Conservation (phyloP, 2,888 invertebrate species). For the Drosophila prostipennis region DNA sequence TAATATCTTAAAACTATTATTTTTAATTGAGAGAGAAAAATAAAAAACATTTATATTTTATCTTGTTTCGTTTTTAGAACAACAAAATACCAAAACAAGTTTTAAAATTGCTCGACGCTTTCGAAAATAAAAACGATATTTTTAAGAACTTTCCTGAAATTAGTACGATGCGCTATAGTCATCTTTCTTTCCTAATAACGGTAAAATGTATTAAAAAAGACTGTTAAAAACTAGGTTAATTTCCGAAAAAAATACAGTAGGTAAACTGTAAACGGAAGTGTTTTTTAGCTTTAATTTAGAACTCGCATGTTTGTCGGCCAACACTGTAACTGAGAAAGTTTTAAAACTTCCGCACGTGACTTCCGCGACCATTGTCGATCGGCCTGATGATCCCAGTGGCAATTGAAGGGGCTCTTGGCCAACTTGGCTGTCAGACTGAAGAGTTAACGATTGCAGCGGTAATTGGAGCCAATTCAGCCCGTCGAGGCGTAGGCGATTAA, state of each 20-base stretch:
- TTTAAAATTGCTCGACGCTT: no score
- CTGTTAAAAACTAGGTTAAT: constrained; percentile 61
- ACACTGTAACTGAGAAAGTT: constrained; percentile 39
- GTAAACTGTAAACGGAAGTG: constrained; percentile 71
- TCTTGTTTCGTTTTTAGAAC: no score
- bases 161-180: background rate
- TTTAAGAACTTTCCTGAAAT: no score
- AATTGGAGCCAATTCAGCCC: constrained; percentile 61
- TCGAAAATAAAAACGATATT: no score
- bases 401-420: constrained; percentile 22
- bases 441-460: constrained; percentile 47
- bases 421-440: constrained; percentile 24
- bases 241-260: constrained; percentile 36
- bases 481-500: constrained; percentile 74
- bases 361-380: constrained; percentile 55
- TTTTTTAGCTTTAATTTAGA: constrained; percentile 60
- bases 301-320: constrained; percentile 59
- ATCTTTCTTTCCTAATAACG: background rate
- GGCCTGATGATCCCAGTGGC: constrained; percentile 50
- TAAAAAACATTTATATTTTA: no score
- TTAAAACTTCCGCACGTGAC: constrained; percentile 76
- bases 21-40: no score
- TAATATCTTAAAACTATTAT: no score
- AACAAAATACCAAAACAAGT: no score
- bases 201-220: background rate